Conservation (phyloP, 2,113 vertebrate genomes). For the Mixornis gularis region DNA sequence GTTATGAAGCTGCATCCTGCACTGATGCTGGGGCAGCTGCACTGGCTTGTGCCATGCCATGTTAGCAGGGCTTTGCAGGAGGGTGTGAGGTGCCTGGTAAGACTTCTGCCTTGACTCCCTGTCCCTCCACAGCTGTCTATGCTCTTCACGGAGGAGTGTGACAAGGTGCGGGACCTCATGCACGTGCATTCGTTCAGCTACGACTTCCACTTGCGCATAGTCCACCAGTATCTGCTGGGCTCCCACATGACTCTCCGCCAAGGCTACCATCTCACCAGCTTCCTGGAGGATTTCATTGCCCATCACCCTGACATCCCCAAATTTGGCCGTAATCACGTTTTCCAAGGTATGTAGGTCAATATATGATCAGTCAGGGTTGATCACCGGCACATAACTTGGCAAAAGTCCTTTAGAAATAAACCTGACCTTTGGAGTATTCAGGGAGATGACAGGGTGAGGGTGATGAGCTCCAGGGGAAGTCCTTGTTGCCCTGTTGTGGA, state of each 20-base stretch:
- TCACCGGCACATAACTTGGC: not conserved
- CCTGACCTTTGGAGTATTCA: not conserved
- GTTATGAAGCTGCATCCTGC: not conserved
- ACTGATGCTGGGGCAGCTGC: not conserved
- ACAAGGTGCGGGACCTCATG: constrained; percentile 96
- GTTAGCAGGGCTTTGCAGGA: not conserved
- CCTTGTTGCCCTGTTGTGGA: not conserved
- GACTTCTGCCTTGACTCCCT: not conserved
- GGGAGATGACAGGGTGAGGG: not conserved
- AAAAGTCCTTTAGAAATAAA: not conserved
- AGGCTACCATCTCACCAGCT: constrained; percentile 93
- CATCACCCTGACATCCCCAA: constrained; percentile 94
- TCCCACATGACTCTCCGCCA: constrained; percentile 90
- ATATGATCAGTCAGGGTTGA: not conserved
- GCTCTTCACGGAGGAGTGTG: constrained; percentile 98
- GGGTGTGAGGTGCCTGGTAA: not conserved
- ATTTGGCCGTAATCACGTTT: constrained; percentile 94
- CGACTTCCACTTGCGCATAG: constrained; percentile 95
- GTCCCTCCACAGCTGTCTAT: constrained; percentile 84
- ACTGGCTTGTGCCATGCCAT: not conserved
- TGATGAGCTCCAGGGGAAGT: not conserved
- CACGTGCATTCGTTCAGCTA: constrained; percentile 98
- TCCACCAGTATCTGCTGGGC: constrained; percentile 92
- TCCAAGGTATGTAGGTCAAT: constrained; percentile 78
- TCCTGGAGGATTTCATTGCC: constrained; percentile 92